These are phyloP conservation scores for Lordiphosa stackelbergi DNA, from an alignment of 1,140 invertebrate species.

Conservation along the genomic window DNA sequence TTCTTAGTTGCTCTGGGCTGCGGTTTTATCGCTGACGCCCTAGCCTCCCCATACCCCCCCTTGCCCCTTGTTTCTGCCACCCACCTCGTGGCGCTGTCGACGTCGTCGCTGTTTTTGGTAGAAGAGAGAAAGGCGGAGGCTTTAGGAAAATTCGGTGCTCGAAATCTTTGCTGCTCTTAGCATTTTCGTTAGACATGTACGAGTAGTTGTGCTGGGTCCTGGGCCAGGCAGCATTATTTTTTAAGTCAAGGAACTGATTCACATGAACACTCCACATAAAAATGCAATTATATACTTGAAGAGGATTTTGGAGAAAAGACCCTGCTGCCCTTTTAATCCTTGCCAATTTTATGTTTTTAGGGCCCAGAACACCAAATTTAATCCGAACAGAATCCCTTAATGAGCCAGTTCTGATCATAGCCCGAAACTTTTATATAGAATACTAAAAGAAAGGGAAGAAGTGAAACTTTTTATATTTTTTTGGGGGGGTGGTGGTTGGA, in stretches of 20 bases:
- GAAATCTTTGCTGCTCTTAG: conserved; percentile 56
- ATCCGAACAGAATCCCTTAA: no score
- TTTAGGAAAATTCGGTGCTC: conserved; percentile 55
- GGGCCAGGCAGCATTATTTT: no score
- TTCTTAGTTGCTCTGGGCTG: conserved; percentile 20
- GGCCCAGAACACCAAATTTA: no score
- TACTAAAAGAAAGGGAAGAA: no score
- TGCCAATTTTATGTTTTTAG: no score
- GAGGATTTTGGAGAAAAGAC: no score
- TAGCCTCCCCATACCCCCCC: conserved; percentile 2
- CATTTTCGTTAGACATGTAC: conserved; percentile 26
- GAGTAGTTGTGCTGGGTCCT: not conserved
- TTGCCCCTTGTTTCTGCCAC: not conserved
- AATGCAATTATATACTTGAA: conserved; percentile 1
- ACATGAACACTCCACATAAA: not conserved
- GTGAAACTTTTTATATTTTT: no score
- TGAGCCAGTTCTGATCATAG: no score
- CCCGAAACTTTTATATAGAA: no score
- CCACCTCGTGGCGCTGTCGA: not conserved
- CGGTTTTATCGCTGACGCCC: conserved; percentile 39
- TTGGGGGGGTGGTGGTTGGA: no score
- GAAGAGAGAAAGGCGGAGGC: not conserved
- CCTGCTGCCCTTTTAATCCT: no score
- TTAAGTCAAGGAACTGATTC: conserved; percentile 4
- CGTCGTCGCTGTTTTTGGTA: conserved; percentile 29